Base-by-base conservation (phyloP, 2,113 vertebrate species). In the Lepisosteus oculatus region DNA sequence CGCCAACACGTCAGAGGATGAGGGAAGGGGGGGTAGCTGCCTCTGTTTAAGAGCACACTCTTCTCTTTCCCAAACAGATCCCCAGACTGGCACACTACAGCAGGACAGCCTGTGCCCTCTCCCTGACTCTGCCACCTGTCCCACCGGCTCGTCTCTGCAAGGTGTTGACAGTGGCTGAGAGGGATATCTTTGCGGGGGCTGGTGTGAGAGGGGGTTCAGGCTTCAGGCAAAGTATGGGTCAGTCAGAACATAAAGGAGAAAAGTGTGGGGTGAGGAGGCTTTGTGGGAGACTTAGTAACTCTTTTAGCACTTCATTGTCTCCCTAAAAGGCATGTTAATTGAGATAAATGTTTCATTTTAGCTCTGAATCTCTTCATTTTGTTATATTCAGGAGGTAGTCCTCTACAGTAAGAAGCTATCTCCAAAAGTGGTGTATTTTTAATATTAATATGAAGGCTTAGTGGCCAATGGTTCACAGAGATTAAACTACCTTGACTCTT, bases 61-160 rank as follows among this genome's bases (percentile, higher is more conserved):
- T 43, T 4, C 17, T 4, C 62, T 43, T 43, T 43, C 62, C 62
- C 62, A 43, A 17, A 64, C 62, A 64, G 3, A 7, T 15, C 62
- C 6, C 62, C 62, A 64, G 13, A 6, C 17, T 64, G 62, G 62
- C 62, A 64, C 62, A 41, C 17, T 41, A 64, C 3, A n/a, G 17
- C 62, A 15, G 62, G 62, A 41, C 13, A 64, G 62, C 62, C 17
- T 9, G 62, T 64, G 62, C 17, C 62, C 62, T 64, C 62, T 64
- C 3, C 3, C 13, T 64, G 62, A 64, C 62, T 64, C 62, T 64
- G 62, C 17, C 62, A 64, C 62, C 62, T 64, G 62, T 64, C 62
- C 41, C 62, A 29, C 62, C 17, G 62, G 17, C 62, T 64, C n/a
- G 17, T 4, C 62, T 17, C 62, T 41, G 17, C 8, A 12, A 64